Base-by-base conservation (phyloP, 1,140 invertebrate species). In the Aphelenchoides fujianensis region DNA sequence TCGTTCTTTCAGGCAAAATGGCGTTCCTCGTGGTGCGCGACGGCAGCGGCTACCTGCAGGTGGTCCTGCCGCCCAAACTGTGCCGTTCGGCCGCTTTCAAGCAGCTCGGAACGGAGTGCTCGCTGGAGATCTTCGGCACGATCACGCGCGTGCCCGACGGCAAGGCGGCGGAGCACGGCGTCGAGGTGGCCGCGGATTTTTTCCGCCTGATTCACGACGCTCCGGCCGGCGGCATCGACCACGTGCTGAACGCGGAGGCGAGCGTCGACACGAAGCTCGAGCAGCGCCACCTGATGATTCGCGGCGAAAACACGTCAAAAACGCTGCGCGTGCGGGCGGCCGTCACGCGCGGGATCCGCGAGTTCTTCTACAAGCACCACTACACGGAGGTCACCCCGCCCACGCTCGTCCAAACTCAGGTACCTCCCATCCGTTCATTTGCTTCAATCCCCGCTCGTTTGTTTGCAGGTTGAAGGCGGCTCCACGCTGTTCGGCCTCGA, bases 271-370 rank as follows among this genome's bases (percentile, higher is more conserved):
- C 98, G 0, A 94, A 96, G 84, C 86, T 98, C 3, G 96, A 99
- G 84, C 96, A 99, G 86, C 89, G 97, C 68, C 97, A 99, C 85
- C 95, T 99, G 81, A 94, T 98, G 91, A 92, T 99, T 77, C 89
- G 97, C 67, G 96, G 96, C 37, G 96, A 99, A 89, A 98, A 97
- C 82, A 89, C 93, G 28, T 92, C 94, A 0, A 91, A 91, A 84
- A 91, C 98, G 41, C 85, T 98, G 12, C 90, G 91, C 57, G 91
- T 97, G 87, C 89, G 95, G 62, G 94, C 93, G 0, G 88, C 92
- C 1, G 88, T 96, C 0, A 91, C 91, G 73, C 90, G 95, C 83
- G 92, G 92, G 12, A 97, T 99, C 85, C 89, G 96, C 68, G 91
- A 92, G 35, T 95, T 98, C 86, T 98, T 92, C 84, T 88, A 88